These are phyloP conservation scores for Chloroclystis v-ata DNA, from an alignment of 2,888 invertebrate species.

Conservation along the genomic window DNA sequence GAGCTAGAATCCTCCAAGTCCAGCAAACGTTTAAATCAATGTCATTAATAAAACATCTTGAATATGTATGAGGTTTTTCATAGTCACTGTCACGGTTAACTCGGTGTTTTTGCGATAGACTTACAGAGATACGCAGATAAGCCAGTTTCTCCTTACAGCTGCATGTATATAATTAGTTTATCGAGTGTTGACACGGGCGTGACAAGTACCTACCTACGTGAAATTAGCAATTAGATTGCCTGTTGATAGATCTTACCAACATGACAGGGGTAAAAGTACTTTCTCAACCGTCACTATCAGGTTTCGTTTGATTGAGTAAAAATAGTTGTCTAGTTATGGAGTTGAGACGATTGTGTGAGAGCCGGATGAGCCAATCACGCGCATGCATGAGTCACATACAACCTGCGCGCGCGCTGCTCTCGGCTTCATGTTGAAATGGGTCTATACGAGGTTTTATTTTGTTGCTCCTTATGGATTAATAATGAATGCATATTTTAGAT, in stretches of 20 bases:
- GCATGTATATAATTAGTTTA: conserved; percentile 6
- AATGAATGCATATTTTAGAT: too few relatives aligned
- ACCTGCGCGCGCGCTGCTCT: conserved; percentile 41
- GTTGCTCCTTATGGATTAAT: too few relatives aligned
- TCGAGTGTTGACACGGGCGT: conserved; percentile 5
- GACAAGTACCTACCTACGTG: conserved; percentile 5
- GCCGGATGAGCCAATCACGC: conserved; percentile 75
- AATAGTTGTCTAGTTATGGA: conserved; percentile 47
- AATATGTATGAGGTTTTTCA: conserved; percentile 17
- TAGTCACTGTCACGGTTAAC: conserved; percentile 12
- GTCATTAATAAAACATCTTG: conserved; percentile 13
- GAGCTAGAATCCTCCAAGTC: conserved; percentile 2
- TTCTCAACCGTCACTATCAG: conserved; percentile 17
- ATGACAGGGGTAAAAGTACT: conserved; percentile 17
- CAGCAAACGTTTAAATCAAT: conserved; percentile 1
- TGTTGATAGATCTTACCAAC: not conserved
- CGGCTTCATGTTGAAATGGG: conserved; percentile 43
- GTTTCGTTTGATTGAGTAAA: conserved; percentile 28
- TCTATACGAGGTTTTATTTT: conserved; percentile 4
- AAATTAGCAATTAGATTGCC: conserved; percentile 6
- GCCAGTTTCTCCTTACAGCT: conserved; percentile 7
- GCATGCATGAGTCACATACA: conserved; percentile 61
- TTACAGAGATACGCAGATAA: not conserved
- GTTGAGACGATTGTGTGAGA: conserved; percentile 63
- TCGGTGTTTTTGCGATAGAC: conserved; percentile 5